A percentile compares a stretch with the other conserved stretches of the same genome.
These are phyloP conservation scores for Tethea ocularis DNA, from an alignment of 2,888 invertebrate genomes.

Conservation along the genomic window DNA sequence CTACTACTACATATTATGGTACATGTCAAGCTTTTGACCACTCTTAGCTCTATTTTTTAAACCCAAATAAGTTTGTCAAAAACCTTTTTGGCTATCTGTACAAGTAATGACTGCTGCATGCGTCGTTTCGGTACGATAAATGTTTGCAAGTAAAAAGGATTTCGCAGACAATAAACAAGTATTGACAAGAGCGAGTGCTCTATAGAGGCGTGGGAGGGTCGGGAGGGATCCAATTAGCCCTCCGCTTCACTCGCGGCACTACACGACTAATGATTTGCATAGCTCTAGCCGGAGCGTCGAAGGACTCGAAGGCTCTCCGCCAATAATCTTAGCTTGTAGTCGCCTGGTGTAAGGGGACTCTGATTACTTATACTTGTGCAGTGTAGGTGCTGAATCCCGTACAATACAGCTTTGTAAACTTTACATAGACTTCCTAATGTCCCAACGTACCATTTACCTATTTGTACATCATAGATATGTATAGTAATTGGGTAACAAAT, in stretches of 20 bases:
- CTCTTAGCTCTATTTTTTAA: constrained; percentile 22
- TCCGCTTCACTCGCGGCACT: constrained; percentile 28
- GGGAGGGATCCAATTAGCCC: constrained; percentile 36
- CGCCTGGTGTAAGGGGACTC: not conserved
- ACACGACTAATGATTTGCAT: constrained; percentile 53
- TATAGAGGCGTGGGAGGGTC: constrained; percentile 15
- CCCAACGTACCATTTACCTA: not conserved
- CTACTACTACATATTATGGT: constrained; percentile 20
- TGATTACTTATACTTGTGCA: constrained; percentile 4
- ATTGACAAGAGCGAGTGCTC: constrained; percentile 20
- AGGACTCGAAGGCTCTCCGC: constrained; percentile 1
- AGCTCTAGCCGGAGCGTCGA: constrained; percentile 26
- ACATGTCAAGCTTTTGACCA: constrained; percentile 31
- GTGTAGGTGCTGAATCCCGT: not conserved
- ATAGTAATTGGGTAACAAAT: too few relatives aligned
- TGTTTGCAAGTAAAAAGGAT: constrained; percentile 17
- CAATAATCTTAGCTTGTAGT: constrained; percentile 3
- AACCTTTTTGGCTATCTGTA: not conserved
- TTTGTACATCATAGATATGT: too few relatives aligned
- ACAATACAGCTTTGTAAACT: not conserved
- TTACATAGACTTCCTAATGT: not conserved
- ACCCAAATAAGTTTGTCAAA: constrained; percentile 13
- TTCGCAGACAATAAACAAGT: constrained; percentile 22
- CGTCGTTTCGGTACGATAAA: constrained; percentile 13
- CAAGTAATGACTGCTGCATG: not conserved